Base-by-base conservation (phyloP, 1,140 invertebrate genomes). In the Antheraea mylitta region DNA sequence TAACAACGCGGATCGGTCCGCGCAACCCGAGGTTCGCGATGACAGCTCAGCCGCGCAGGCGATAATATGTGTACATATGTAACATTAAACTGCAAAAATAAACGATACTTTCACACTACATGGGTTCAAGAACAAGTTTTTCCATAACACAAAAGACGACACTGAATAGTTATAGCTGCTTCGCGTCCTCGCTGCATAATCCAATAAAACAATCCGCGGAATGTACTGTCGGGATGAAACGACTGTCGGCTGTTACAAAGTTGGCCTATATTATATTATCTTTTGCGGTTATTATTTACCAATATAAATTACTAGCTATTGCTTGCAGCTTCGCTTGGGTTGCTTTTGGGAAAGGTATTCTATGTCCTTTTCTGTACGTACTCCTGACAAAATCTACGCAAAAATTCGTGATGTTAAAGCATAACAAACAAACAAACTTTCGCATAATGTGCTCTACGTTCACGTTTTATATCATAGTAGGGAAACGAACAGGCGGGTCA, bases 111-210 rank as follows among this genome's bases (percentile, higher is more conserved):
- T 92, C 90, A 92, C 90, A 92, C 90, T 92, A 92, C 90, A 92
- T 89, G 87, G 90, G 81, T 90, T 91, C 89, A 91, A 91, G 86
- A 92, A 92, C 90, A 92, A 92, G 90, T 92, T 92, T 92, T 92
- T 92, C 90, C 90, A 92, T 92, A 92, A 92, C 90, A 92, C 87
- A 92, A 92, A 90, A 92, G 90, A 92, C 88, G 85, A 88, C 90
- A 89, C 86, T 92, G 90, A 92, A 92, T 92, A 92, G 90, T 92
- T 92, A 92, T 92, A 92, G 90, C 86, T 90, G 84, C 88, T 90
- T 85, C 89, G 87, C 86, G 86, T 83, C 85, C 82, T 84, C 83
- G 85, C 82, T 83, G 89, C 89, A 92, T 92, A 92, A 90, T 89
- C 89, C 89, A 92, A 92, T 91, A 91, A 92, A 91, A 92, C 87